phyloP scores from a whole-genome alignment of 2,797 vertebrate species.

The Hippopotamyrus pictus region DNA sequence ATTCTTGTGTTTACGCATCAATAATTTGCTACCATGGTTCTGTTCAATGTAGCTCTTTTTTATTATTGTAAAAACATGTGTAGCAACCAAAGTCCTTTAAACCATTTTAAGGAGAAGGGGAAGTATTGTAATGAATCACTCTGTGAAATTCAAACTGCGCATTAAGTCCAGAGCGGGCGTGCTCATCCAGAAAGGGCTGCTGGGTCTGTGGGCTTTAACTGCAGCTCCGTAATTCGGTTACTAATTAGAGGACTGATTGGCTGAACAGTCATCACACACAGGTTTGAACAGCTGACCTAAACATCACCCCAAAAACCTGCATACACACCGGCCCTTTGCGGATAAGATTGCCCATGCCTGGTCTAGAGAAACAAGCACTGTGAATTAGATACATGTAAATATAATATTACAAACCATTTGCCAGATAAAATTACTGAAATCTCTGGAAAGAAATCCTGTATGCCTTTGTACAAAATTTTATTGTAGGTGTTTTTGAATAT shows the following conservation, averaged over 20 bases:
- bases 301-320: background rate
- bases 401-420: background rate
- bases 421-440: background rate
- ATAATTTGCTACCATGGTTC: background rate
- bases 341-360: background rate
- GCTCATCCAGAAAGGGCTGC: background rate
- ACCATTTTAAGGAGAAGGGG: background rate
- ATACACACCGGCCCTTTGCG: background rate
- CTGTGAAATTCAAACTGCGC: background rate
- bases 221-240: background rate
- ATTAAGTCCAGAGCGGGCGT: background rate
- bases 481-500: constrained; percentile 5
- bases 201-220: background rate
- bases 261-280: background rate
- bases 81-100: background rate
- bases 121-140: background rate
- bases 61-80: background rate
- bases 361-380: background rate
- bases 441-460: background rate
- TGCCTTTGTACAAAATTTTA: constrained; percentile 20
- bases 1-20: background rate
- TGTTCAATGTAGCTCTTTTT: background rate
- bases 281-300: background rate
- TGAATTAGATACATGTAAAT: constrained; percentile 9
- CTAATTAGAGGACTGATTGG: background rate